phyloP scores from a whole-genome alignment of 2,797 vertebrate genomes.

The Pempheris klunzingeri region DNA sequence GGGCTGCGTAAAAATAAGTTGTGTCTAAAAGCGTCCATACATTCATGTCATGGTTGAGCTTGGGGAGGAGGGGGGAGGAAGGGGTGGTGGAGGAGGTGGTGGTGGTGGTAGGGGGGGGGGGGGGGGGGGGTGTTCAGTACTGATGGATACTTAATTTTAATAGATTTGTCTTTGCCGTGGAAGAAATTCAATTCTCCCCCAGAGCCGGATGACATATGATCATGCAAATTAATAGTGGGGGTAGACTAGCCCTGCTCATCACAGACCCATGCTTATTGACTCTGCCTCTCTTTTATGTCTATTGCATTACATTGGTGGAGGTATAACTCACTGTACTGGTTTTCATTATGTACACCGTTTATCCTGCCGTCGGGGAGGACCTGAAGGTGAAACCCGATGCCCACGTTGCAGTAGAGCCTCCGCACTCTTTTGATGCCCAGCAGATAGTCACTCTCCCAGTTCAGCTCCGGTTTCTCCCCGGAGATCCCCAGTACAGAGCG shows the following conservation, averaged over 20 bases:
- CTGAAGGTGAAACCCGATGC: slow-evolving; percentile 99
- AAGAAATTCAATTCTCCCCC: slow-evolving; percentile 74
- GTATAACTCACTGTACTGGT: slow-evolving; percentile 96
- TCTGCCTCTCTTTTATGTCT: slow-evolving; percentile 71
- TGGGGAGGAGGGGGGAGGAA: slow-evolving; percentile 15
- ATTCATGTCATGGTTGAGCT: slow-evolving; percentile 83
- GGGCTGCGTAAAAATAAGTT: slow-evolving; percentile 87
- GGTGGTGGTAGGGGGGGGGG: no score
- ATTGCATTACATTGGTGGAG: slow-evolving; percentile 83
- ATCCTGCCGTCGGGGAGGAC: slow-evolving; percentile 93
- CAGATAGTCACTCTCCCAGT: slow-evolving; percentile 96
- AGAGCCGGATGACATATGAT: slow-evolving; percentile 75
- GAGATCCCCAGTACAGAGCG: slow-evolving; percentile 92
- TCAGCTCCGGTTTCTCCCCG: slow-evolving; percentile 90
- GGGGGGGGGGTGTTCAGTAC: slow-evolving; percentile 56
- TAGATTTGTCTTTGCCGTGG: slow-evolving; percentile 77
- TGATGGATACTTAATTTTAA: slow-evolving; percentile 83
- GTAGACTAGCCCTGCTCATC: slow-evolving; percentile 51
- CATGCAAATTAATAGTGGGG: slow-evolving; percentile 77
- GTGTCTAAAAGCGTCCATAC: slow-evolving; percentile 86
- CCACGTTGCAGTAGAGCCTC: slow-evolving; percentile 98
- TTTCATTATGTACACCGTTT: slow-evolving; percentile 94
- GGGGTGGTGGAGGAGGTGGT: slow-evolving; percentile 17
- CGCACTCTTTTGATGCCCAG: slow-evolving; percentile 96
- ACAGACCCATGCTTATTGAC: slow-evolving; percentile 77